Evolutionary conservation across 2,797 vertebrate genomes (phyloP), one percentile per base, ranked within the genome.

Genomic region (Pogoniulus pusillus): DNA sequence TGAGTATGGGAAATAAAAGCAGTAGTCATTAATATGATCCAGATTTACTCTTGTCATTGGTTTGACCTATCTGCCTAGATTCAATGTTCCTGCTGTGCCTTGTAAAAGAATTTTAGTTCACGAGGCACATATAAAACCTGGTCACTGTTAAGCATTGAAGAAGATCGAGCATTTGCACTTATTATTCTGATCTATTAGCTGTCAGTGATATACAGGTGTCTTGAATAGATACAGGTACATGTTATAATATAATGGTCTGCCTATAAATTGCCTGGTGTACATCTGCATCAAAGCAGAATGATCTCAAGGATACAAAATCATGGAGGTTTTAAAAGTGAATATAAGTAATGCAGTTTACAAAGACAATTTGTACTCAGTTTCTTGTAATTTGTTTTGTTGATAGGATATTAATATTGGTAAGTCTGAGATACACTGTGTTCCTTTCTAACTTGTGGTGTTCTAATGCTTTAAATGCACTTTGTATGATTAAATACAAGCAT

Each of bases 51-150:
- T 82, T 92, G 82, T 89, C 85, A 82, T 89, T 94, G 80, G 23
- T 35, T 47, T 93, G 77, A 93, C 91, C 63, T 76, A 4, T 57
- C 24, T 0, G 1, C 39, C 91, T 71, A 26, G 26, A 62, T 8
- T 54, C 2, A 0, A 26, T 87, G 37, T 47, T 89, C 32, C 23
- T 84, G 37, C 11, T 71, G 18, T 45, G 23, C 30, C 71, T 88
- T 82, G 26, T 91, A 83, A 85, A 93, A 87, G n/a, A 79, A 41
- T 76, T 88, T 65, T 74, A 83, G 86, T 93, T 90, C 80, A 88
- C 4, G 5, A 80, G 73, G 45, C 30, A 76, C 27, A 26, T 17
- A 35, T 93, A 88, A 95, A 91, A 80, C 30, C 45, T 76, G 70
- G 65, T 62, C 53, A 49, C 12, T 70, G 18, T 24, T 77, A 69